Evolutionary conservation across 1,140 invertebrate genomes (phyloP).

Genomic region (Zophobas atratus): DNA sequence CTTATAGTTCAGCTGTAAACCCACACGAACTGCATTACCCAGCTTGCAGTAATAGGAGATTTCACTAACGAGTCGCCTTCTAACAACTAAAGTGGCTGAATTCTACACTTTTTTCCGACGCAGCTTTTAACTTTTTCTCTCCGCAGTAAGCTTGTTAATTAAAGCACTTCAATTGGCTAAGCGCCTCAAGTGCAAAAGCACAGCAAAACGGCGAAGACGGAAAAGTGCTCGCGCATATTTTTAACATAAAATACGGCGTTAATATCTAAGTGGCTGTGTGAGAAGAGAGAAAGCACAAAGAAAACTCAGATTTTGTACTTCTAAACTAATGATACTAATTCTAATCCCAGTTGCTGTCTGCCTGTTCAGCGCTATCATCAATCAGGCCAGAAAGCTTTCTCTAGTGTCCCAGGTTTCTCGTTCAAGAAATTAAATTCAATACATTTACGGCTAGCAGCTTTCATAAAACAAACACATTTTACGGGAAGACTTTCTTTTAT

Average conservation of each 20-base stretch:
- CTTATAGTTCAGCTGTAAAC: not conserved
- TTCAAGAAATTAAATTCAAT: slow-evolving; percentile 41
- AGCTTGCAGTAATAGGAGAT: slow-evolving; percentile 3
- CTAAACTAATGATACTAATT: slow-evolving; percentile 43
- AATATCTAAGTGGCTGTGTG: slow-evolving; percentile 1
- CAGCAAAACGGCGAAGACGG: not conserved
- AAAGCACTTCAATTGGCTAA: slow-evolving; percentile 8
- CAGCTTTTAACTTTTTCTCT: slow-evolving; percentile 2
- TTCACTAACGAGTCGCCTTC: not conserved
- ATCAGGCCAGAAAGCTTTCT: slow-evolving; percentile 37
- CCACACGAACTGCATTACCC: not conserved
- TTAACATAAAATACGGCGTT: slow-evolving; percentile 1
- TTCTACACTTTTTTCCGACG: slow-evolving; percentile 2
- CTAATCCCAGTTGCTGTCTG: slow-evolving; percentile 42
- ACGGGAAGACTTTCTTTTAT: not conserved
- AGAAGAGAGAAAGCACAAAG: slow-evolving; percentile 20
- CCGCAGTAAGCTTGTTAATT: slow-evolving; percentile 12
- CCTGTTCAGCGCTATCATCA: slow-evolving; percentile 38
- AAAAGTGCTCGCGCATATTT: not conserved
- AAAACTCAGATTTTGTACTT: slow-evolving; percentile 43
- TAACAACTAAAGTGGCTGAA: slow-evolving; percentile 7
- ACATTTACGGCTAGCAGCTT: slow-evolving; percentile 25
- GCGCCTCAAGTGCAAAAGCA: not conserved
- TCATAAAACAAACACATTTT: slow-evolving; percentile 27
- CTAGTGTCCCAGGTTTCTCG: slow-evolving; percentile 39